A percentile compares a stretch with the other conserved stretches of the same genome.
Evolutionary conservation across 1,140 invertebrate species (phyloP).

Genomic region (Elymnias hypermnestra): DNA sequence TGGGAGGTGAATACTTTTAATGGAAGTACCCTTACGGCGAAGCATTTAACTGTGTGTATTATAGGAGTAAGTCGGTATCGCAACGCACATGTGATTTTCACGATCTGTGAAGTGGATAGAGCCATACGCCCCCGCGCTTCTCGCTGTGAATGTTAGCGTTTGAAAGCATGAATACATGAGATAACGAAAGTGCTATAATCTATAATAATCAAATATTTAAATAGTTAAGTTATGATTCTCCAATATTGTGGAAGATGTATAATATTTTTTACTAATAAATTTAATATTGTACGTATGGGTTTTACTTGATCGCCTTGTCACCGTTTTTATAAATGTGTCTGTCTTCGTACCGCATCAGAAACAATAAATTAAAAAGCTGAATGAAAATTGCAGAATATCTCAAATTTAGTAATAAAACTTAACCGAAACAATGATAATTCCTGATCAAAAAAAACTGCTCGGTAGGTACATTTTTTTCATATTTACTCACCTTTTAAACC

Average conservation of each 20-base stretch:
- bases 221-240: conserved; percentile 77
- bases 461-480: no score
- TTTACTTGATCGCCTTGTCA: conserved; percentile 19
- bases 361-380: neutral
- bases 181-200: conserved; percentile 68
- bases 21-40: conserved; percentile 27
- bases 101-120: conserved; percentile 14
- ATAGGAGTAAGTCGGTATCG: conserved; percentile 35
- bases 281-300: conserved; percentile 63
- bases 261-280: conserved; percentile 79
- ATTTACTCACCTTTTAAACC: no score
- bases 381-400: no score
- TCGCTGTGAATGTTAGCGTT: conserved; percentile 59
- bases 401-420: no score
- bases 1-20: conserved; percentile 17
- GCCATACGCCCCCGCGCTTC: conserved; percentile 44
- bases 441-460: no score
- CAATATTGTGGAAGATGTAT: conserved; percentile 77
- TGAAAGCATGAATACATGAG: conserved; percentile 47
- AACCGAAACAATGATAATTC: no score
- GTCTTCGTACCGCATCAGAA: neutral
- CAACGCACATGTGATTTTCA: conserved; percentile 28
- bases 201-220: conserved; percentile 77
- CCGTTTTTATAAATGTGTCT: neutral
- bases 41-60: conserved; percentile 52